Conservation (phyloP, 2,113 vertebrate genomes). For the Gymnorhina tibicen region DNA sequence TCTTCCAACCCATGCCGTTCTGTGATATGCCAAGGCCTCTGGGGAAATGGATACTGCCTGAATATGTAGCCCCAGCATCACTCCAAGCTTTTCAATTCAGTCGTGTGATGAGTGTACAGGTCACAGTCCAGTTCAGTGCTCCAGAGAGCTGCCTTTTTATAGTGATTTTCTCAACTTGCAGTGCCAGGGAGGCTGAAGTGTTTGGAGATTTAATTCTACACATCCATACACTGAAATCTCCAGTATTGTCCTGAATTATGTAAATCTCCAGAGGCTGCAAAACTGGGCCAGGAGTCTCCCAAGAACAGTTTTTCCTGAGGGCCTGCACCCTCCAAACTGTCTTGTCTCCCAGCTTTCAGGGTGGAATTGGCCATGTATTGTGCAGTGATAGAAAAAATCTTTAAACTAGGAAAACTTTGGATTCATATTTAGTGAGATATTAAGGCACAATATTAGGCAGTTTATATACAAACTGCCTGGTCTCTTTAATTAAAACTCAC, state of each 20-base stretch:
- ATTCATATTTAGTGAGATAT: not conserved
- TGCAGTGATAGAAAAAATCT: rapidly evolving
- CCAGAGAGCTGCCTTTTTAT: not conserved
- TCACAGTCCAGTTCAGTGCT: not conserved
- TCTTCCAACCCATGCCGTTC: not conserved
- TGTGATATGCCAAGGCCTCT: not conserved
- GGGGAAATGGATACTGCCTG: not conserved
- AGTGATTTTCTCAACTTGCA: not conserved
- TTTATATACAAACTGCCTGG: not conserved
- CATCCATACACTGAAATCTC: not conserved
- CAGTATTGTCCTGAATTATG: not conserved
- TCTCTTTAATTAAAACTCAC: slow-evolving; percentile 29
- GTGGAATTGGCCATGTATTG: not conserved
- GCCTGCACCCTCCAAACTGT: not conserved
- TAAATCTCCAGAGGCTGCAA: not conserved
- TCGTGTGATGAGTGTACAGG: not conserved
- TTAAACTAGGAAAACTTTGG: not conserved
- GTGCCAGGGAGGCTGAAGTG: not conserved
- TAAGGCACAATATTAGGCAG: not conserved
- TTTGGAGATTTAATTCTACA: not conserved
- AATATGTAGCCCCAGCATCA: rapidly evolving
- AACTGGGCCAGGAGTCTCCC: not conserved
- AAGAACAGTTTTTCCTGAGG: not conserved
- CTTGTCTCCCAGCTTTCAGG: not conserved
- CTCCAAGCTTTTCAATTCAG: not conserved